These are phyloP conservation scores for Drosophila pseudotalamancana DNA, from an alignment of 2,888 invertebrate genomes.

Conservation along the genomic window DNA sequence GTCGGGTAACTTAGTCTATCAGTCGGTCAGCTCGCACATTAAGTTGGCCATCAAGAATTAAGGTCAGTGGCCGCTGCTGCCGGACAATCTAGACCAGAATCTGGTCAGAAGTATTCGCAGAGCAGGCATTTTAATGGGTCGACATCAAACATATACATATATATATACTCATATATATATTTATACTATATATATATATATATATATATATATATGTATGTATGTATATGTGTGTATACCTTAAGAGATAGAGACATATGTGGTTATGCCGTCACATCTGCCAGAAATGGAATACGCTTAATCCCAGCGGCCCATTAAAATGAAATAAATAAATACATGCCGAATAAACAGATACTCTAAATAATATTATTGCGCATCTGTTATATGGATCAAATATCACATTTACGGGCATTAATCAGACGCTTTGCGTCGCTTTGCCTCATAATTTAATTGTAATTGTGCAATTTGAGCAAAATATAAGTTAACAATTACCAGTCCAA, in stretches of 20 bases:
- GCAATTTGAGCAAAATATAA: conserved; percentile 58
- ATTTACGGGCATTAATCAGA: conserved; percentile 63
- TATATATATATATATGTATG: neutral
- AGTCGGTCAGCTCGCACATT: conserved; percentile 43
- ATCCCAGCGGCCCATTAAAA: conserved; percentile 39
- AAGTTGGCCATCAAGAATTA: conserved; percentile 40
- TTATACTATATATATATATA: conserved; percentile 6
- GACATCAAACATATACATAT: conserved; percentile 7
- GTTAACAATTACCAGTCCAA: conserved; percentile 49
- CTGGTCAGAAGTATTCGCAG: conserved; percentile 33
- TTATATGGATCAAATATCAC: conserved; percentile 42
- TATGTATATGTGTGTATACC: neutral
- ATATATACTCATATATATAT: neutral
- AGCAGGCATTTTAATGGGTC: conserved; percentile 26
- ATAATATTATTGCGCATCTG: conserved; percentile 36
- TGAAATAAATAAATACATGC: conserved; percentile 14
- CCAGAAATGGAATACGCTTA: conserved; percentile 19
- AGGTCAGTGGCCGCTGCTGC: conserved; percentile 46
- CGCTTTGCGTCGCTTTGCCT: conserved; percentile 55
- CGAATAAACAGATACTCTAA: conserved; percentile 31
- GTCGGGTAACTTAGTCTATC: conserved; percentile 53
- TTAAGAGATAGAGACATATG: neutral
- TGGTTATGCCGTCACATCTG: conserved; percentile 28
- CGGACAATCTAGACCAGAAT: conserved; percentile 44
- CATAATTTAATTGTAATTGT: conserved; percentile 69